A percentile compares a stretch with the other conserved stretches of the same genome.
Evolutionary conservation across 2,113 vertebrate genomes (phyloP).

Genomic region (Quiscalus mexicanus): DNA sequence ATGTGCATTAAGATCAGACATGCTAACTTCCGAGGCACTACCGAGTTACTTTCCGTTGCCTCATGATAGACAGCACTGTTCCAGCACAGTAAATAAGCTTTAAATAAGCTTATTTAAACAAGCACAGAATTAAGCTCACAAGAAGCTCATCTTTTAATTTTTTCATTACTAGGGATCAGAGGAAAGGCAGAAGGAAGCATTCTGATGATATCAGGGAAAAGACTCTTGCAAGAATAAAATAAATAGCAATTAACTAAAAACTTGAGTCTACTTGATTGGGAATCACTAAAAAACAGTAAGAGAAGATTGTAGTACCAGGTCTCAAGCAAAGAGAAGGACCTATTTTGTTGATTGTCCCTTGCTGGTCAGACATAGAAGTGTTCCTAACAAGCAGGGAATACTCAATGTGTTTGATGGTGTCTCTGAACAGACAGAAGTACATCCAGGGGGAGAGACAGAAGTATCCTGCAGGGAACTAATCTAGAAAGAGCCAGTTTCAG

Average conservation of each 20-base stretch:
- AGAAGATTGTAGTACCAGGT: neutral
- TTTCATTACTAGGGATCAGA: slow-evolving; percentile 47
- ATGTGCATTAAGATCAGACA: slow-evolving; percentile 8
- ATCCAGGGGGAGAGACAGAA: neutral
- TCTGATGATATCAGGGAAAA: neutral
- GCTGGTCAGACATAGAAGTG: neutral
- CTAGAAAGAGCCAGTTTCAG: neutral
- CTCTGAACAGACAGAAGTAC: neutral
- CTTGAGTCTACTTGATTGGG: neutral
- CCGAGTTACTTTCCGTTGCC: neutral
- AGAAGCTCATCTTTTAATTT: slow-evolving; percentile 39
- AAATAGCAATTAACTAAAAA: slow-evolving; percentile 54
- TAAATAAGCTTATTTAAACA: too few species aligned
- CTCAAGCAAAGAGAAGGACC: neutral
- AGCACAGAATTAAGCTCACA: slow-evolving; percentile 4
- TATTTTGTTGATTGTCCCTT: neutral
- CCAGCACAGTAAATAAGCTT: neutral
- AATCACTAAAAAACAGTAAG: slow-evolving; percentile 11
- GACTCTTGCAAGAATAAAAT: slow-evolving; percentile 12
- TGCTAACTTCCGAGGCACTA: neutral
- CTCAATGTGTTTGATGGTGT: neutral
- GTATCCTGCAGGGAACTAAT: neutral
- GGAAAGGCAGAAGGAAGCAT: slow-evolving; percentile 30
- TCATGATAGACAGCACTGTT: neutral
- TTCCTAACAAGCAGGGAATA: neutral